Evolutionary conservation across 2,797 vertebrate species (phyloP).

Genomic region (Dallia pectoralis): DNA sequence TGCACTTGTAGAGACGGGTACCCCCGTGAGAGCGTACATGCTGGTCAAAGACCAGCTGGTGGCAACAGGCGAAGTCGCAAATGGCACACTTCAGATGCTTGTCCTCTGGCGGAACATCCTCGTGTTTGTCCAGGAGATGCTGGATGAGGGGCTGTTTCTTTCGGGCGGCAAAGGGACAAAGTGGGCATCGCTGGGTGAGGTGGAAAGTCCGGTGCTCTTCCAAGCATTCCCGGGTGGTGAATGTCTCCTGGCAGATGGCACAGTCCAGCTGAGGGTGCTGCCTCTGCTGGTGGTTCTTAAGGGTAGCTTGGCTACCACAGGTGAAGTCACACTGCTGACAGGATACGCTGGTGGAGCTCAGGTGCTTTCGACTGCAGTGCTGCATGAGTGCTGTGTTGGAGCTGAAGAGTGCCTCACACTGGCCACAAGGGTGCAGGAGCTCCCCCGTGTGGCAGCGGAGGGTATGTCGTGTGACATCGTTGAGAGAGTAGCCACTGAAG

Average conservation of each 20-base stretch:
- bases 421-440: constrained; percentile 74
- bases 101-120: constrained; percentile 67
- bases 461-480: constrained; percentile 86
- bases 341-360: constrained; percentile 56
- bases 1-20: constrained; percentile 89
- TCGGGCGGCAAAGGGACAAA: constrained; percentile 84
- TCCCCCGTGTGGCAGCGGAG: constrained; percentile 87
- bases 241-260: constrained; percentile 72
- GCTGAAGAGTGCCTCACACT: constrained; percentile 85
- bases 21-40: constrained; percentile 90
- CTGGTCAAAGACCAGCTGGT: constrained; percentile 91
- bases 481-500: constrained; percentile 86
- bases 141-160: constrained; percentile 81
- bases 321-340: constrained; percentile 75
- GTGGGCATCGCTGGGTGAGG: constrained; percentile 80
- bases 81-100: constrained; percentile 80
- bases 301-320: constrained; percentile 73
- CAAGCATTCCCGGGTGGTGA: constrained; percentile 69
- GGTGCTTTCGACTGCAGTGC: constrained; percentile 82
- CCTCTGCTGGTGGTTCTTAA: constrained; percentile 80
- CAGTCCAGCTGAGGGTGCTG: constrained; percentile 79
- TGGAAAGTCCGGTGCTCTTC: constrained; percentile 78
- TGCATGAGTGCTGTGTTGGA: constrained; percentile 88
- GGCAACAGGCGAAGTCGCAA: constrained; percentile 83
- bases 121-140: constrained; percentile 85